phyloP scores from a whole-genome alignment of 2,888 invertebrate genomes.

The Lithophane socia region DNA sequence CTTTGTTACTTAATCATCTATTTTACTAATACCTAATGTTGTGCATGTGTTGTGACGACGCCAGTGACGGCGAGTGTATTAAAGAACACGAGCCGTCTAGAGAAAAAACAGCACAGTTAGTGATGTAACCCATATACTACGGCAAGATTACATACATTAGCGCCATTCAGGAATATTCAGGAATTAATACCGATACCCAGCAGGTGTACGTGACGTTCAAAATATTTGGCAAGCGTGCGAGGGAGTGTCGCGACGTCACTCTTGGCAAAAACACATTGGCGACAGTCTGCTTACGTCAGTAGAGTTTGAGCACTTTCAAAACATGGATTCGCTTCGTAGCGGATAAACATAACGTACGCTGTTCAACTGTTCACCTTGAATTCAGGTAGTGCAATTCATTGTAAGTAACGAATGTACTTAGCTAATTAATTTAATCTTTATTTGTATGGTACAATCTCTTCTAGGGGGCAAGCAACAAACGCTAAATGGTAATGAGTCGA shows the following conservation, averaged over 20 bases:
- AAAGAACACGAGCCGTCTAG: conserved; percentile 1
- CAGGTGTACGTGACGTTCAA: conserved; percentile 57
- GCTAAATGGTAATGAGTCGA: conserved; percentile 52
- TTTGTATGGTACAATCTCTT: conserved; percentile 9
- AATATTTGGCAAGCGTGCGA: conserved; percentile 67
- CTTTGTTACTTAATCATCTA: not conserved
- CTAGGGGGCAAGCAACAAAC: conserved; percentile 31
- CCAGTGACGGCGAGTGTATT: not conserved
- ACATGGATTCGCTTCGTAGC: conserved; percentile 38
- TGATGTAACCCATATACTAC: conserved; percentile 34
- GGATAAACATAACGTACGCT: conserved; percentile 10
- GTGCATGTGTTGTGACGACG: not conserved
- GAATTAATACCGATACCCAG: conserved; percentile 39
- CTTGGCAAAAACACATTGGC: conserved; percentile 54
- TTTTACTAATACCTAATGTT: not conserved
- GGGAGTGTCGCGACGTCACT: conserved; percentile 73
- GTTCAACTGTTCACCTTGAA: conserved; percentile 44
- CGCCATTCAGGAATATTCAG: conserved; percentile 41
- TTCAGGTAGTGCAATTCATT: conserved; percentile 22
- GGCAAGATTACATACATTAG: conserved; percentile 22
- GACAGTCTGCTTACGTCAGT: conserved; percentile 62
- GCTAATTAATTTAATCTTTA: conserved; percentile 26
- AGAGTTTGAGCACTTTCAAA: conserved; percentile 51
- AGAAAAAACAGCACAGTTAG: conserved; percentile 14
- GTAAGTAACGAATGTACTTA: not conserved